Percentiles rank a stretch among this genome's conserved stretches.
These are phyloP conservation scores for Oreochromis niloticus DNA, from an alignment of 2,113 vertebrate genomes.

Conservation along the genomic window DNA sequence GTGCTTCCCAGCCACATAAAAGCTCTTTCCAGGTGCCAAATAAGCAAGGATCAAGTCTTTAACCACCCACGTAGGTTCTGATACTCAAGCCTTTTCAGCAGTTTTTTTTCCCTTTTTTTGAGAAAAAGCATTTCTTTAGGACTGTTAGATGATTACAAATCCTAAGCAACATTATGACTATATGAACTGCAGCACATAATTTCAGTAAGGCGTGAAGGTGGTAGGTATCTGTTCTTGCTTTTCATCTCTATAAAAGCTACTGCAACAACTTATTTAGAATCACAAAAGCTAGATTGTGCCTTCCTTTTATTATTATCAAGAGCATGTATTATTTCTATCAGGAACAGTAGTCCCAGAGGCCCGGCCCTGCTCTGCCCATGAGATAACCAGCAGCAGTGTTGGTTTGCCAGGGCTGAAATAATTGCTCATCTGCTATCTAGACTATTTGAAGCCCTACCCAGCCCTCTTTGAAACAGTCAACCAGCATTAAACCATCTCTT, in stretches of 20 bases:
- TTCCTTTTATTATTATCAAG: background rate
- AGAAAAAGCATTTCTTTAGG: constrained; percentile 2
- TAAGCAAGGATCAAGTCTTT: constrained; percentile 41
- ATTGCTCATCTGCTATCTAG: constrained; percentile 63
- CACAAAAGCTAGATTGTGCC: background rate
- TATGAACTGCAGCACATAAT: background rate
- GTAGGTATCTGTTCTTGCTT: background rate
- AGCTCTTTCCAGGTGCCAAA: constrained; percentile 47
- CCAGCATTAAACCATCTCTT: background rate
- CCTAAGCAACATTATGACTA: background rate
- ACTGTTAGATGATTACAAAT: constrained; percentile 4
- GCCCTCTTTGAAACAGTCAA: constrained; percentile 3
- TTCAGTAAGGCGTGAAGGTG: background rate
- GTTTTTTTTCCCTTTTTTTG: background rate
- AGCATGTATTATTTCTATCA: background rate
- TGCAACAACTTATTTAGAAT: background rate
- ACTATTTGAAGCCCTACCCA: constrained; percentile 32
- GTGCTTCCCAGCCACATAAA: constrained; percentile 30
- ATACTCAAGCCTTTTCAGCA: constrained; percentile 14
- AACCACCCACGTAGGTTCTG: constrained; percentile 15
- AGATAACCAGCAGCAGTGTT: constrained; percentile 11
- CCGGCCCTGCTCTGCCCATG: background rate
- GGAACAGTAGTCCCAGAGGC: background rate
- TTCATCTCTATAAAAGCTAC: background rate
- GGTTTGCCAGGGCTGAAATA: constrained; percentile 29